Base-by-base conservation (phyloP, 2,797 vertebrate genomes). In the Loris lydekkerianus region DNA sequence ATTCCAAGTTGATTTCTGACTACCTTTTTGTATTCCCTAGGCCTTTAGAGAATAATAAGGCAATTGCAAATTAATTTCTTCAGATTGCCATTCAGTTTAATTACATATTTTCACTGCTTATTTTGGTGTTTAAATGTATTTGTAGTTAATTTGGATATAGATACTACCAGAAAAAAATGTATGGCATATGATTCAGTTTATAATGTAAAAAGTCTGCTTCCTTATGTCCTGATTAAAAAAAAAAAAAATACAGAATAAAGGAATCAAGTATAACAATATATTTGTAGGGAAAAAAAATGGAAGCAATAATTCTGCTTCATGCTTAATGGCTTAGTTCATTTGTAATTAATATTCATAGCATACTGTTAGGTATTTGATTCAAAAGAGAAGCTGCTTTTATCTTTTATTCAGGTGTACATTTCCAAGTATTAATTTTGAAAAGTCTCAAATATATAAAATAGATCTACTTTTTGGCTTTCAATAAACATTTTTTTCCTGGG, bases 401-500 rank as follows among this genome's bases (percentile, higher is more conserved):
- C 46, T 88, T 82, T 78, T 63, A 65, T 90, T 88, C 29, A 43
- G 25, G 2, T 86, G 15, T 67, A n/a, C 83, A 94, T 92, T 34
- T 86, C 1, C 21, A 93, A 78, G 8, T 89, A 46, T 82, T 85
- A 43, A 93, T 67, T 94, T 93, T 81, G 70, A 86, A 84, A 89
- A 63, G 2, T 53, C 21, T 90, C 37, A 43, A 20, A 46, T 91
- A 84, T 84, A 70, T 86, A 17, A 94, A 92, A 78, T 67, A 88
- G 20, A 86, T 34, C 4, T 76, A 88, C n/a, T 93, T 83, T 15
- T 91, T 87, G 78, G 34, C 58, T 97, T 95, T 86, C 23, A 89
- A 31, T 60, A 95, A 94, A 56, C 5, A 86, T 93, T 91, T 96
- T 88, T 94, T 89, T 95, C 14, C 56, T 77, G 34, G 37, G 11